Percentiles rank a stretch among this genome's conserved stretches.
Evolutionary conservation across 2,113 vertebrate species (phyloP).

Genomic region (Globicephala melas): DNA sequence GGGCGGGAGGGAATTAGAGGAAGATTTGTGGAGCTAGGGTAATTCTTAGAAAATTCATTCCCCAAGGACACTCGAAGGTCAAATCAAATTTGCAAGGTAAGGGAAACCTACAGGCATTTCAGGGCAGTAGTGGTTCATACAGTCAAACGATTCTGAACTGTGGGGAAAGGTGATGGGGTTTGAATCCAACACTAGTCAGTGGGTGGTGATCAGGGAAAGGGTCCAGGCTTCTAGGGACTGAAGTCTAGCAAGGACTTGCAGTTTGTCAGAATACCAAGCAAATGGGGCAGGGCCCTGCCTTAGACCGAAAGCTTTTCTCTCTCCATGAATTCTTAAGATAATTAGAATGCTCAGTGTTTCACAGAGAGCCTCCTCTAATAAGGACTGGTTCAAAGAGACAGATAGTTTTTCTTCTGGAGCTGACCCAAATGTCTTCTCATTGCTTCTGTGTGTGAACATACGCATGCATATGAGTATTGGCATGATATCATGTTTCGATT

Average conservation of each 20-base stretch:
- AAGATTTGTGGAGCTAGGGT: background rate
- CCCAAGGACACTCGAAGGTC: background rate
- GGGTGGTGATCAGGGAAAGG: background rate
- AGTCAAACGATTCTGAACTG: background rate
- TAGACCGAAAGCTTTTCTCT: background rate
- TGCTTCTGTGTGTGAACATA: background rate
- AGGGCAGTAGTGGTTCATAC: background rate
- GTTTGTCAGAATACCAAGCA: background rate
- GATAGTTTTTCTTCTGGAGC: background rate
- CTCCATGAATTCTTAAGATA: background rate
- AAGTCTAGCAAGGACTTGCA: background rate
- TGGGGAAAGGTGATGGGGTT: background rate
- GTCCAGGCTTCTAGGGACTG: background rate
- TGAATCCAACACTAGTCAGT: background rate
- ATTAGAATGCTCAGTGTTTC: background rate
- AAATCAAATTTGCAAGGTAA: background rate
- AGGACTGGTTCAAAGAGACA: background rate
- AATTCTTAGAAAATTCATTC: background rate
- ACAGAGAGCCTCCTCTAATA: background rate
- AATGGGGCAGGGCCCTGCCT: background rate
- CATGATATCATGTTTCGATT: conserved; percentile 32
- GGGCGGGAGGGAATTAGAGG: background rate
- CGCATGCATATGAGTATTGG: background rate
- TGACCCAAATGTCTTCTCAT: background rate
- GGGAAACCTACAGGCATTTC: background rate